Evolutionary conservation across 2,888 invertebrate species (phyloP).

Genomic region (Tachina grossa): DNA sequence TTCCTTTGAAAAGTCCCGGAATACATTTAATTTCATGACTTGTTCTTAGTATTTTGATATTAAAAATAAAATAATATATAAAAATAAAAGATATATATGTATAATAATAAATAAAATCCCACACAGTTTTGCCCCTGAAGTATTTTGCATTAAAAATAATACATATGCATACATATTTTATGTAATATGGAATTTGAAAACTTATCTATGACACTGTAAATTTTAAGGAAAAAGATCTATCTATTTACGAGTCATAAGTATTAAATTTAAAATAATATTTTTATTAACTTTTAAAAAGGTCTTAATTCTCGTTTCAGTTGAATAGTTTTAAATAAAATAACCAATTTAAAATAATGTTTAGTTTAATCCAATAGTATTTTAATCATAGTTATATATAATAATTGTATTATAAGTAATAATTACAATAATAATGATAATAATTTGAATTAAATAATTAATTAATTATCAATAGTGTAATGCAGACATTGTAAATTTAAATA

Average conservation of each 20-base stretch:
- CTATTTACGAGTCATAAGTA: slow-evolving; percentile 42
- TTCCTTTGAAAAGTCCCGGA: too few species aligned
- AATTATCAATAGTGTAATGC: slow-evolving; percentile 36
- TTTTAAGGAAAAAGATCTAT: slow-evolving; percentile 44
- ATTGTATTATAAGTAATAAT: slow-evolving; percentile 40
- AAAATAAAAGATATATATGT: too few species aligned
- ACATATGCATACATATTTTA: not conserved
- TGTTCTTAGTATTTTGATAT: too few species aligned
- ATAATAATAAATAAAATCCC: too few species aligned
- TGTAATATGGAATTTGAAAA: not conserved
- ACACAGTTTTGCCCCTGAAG: too few species aligned
- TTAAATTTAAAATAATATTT: slow-evolving; percentile 28
- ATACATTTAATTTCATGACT: too few species aligned
- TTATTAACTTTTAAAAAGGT: slow-evolving; percentile 63
- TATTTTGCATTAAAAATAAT: not conserved
- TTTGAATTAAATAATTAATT: slow-evolving; percentile 45
- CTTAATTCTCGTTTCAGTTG: slow-evolving; percentile 53
- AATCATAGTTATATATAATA: slow-evolving; percentile 40
- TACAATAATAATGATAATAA: slow-evolving; percentile 49
- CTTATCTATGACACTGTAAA: not conserved
- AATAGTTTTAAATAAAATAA: slow-evolving; percentile 44
- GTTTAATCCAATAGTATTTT: slow-evolving; percentile 31
- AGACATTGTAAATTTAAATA: slow-evolving; percentile 40
- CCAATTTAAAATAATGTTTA: slow-evolving; percentile 26
- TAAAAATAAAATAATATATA: too few species aligned